phyloP scores from a whole-genome alignment of 2,888 invertebrate species.

The Margaritifera margaritifera region DNA sequence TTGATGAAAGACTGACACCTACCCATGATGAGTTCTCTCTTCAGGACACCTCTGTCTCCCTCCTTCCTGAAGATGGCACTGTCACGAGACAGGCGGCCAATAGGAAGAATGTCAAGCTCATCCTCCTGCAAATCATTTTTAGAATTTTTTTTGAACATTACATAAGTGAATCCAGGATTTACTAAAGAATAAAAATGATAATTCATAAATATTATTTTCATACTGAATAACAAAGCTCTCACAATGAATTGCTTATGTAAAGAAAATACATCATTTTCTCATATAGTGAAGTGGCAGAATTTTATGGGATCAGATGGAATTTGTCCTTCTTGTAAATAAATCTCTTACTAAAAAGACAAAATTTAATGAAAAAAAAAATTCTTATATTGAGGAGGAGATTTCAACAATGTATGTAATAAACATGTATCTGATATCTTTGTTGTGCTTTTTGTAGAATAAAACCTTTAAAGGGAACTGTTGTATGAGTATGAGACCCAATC shows the following conservation, averaged over 20 bases:
- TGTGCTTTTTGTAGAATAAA: too few relatives aligned
- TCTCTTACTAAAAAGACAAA: too few relatives aligned
- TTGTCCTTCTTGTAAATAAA: too few relatives aligned
- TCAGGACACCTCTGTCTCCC: slow-evolving; percentile 71
- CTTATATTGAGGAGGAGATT: too few relatives aligned
- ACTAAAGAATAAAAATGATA: background rate
- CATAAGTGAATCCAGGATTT: background rate
- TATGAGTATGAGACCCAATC: too few relatives aligned
- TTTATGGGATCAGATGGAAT: too few relatives aligned
- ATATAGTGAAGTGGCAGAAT: too few relatives aligned
- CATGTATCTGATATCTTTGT: too few relatives aligned
- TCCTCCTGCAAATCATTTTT: slow-evolving; percentile 47
- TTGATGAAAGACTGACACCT: slow-evolving; percentile 20
- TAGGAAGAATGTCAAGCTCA: slow-evolving; percentile 68
- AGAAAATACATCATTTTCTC: too few relatives aligned
- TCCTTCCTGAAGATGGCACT: slow-evolving; percentile 73
- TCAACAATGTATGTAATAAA: too few relatives aligned
- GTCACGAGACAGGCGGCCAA: slow-evolving; percentile 72
- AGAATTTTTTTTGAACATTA: background rate
- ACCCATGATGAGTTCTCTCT: slow-evolving; percentile 73
- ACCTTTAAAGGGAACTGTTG: too few relatives aligned
- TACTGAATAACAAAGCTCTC: background rate
- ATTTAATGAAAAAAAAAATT: too few relatives aligned
- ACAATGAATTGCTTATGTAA: background rate
- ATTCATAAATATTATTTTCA: background rate